phyloP scores from a whole-genome alignment of 2,113 vertebrate genomes.

The Vireo altiloquus region DNA sequence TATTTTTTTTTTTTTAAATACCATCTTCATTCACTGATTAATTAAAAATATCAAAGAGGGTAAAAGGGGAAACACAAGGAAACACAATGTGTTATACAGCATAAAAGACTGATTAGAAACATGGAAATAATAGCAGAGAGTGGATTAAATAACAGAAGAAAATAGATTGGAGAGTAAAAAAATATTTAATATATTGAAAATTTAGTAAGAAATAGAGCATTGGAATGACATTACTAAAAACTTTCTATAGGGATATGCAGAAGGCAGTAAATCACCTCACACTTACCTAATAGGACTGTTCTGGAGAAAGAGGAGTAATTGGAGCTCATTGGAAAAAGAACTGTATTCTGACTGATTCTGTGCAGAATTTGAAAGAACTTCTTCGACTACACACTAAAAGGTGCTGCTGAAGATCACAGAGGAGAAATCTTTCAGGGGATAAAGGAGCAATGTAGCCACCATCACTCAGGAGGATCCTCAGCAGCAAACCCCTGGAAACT shows the following conservation, averaged over 20 bases:
- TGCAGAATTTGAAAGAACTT: background rate
- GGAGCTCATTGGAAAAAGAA: background rate
- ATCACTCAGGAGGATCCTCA: background rate
- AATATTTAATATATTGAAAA: background rate
- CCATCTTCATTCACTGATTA: background rate
- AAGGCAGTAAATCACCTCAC: background rate
- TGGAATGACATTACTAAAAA: background rate
- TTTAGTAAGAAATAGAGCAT: background rate
- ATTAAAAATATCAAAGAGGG: background rate
- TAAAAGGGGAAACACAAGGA: background rate
- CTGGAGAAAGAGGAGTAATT: background rate
- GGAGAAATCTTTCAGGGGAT: background rate
- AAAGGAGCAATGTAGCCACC: background rate
- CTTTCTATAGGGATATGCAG: background rate
- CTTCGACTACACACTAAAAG: background rate
- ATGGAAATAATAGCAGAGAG: background rate
- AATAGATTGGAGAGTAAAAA: background rate
- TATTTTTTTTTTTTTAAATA: background rate
- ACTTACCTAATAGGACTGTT: background rate
- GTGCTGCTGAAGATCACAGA: accelerated
- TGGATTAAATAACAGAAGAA: background rate
- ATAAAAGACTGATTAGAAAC: background rate
- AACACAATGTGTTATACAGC: background rate
- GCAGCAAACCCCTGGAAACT: background rate
- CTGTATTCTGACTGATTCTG: background rate